Evolutionary conservation across 2,113 vertebrate species (phyloP).

Genomic region (Sylvia atricapilla): DNA sequence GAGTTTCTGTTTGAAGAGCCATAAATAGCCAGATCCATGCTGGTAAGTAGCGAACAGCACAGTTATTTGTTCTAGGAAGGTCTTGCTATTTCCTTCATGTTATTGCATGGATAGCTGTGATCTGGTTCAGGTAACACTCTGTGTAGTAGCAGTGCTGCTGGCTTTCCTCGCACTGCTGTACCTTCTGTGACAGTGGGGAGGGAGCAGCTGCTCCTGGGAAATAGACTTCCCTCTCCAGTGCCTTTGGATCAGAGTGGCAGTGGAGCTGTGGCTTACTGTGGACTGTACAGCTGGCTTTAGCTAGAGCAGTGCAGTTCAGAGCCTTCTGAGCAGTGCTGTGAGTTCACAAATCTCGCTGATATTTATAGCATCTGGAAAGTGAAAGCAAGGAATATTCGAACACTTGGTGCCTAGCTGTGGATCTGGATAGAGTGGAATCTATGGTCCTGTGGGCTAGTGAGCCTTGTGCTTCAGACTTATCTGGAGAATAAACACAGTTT

Average conservation of each 20-base stretch:
- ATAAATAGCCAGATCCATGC: conserved; percentile 26
- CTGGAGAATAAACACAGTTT: not conserved
- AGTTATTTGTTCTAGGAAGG: not conserved
- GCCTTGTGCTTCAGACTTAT: not conserved
- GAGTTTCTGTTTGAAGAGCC: conserved; percentile 41
- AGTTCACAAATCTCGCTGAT: not conserved
- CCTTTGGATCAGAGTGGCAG: not conserved
- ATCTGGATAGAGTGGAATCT: not conserved
- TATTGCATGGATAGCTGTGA: not conserved
- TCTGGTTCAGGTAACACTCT: not conserved
- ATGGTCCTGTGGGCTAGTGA: not conserved
- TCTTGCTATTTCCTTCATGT: not conserved
- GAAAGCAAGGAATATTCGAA: not conserved
- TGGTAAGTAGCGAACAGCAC: not conserved
- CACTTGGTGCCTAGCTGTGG: not conserved
- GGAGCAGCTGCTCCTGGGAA: not conserved
- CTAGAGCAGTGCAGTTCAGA: not conserved
- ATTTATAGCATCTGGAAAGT: not conserved
- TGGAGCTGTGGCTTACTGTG: not conserved
- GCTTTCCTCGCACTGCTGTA: not conserved
- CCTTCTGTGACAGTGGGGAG: not conserved
- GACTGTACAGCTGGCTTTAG: not conserved
- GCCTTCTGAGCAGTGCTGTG: not conserved
- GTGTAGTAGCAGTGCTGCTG: not conserved
- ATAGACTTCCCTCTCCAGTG: not conserved